These are phyloP conservation scores for Motacilla alba DNA, from an alignment of 2,113 vertebrate species.

Conservation along the genomic window DNA sequence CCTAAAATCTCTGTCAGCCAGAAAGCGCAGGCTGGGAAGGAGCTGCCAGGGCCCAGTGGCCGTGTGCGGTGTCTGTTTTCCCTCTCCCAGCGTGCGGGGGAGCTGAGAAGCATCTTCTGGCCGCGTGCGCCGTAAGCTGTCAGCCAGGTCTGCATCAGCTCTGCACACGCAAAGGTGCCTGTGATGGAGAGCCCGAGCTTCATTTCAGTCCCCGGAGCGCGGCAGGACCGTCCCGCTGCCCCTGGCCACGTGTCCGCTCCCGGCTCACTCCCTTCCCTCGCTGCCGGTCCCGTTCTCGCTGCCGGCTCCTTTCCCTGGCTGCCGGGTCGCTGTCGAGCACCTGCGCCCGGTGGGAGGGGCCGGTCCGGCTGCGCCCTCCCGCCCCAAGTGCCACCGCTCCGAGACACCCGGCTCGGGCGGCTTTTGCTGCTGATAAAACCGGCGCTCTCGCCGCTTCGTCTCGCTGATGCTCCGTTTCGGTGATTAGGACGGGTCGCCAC, in stretches of 20 bases:
- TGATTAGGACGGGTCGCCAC: not conserved
- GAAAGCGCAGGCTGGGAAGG: not conserved
- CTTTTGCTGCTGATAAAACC: not conserved
- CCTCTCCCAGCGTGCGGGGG: not conserved
- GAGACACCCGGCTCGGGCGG: not conserved
- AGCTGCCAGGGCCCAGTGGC: not conserved
- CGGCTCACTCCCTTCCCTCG: not conserved
- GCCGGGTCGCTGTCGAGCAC: not conserved
- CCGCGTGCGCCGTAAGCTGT: not conserved
- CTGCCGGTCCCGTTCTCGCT: not conserved
- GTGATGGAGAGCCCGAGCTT: not conserved
- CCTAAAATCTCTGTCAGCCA: not conserved
- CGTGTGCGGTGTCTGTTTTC: accelerated
- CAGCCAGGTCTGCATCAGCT: not conserved
- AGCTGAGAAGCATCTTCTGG: not conserved
- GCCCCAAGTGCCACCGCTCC: not conserved
- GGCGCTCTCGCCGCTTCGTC: not conserved
- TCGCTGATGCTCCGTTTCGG: not conserved
- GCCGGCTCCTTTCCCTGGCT: not conserved
- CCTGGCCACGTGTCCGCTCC: not conserved
- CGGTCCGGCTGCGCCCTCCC: too few species aligned
- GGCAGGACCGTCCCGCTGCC: not conserved
- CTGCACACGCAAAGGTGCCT: not conserved
- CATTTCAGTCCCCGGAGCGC: not conserved
- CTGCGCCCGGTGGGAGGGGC: not conserved